These are phyloP conservation scores for Lacanobia oleracea DNA, from an alignment of 2,888 invertebrate genomes.

Conservation along the genomic window DNA sequence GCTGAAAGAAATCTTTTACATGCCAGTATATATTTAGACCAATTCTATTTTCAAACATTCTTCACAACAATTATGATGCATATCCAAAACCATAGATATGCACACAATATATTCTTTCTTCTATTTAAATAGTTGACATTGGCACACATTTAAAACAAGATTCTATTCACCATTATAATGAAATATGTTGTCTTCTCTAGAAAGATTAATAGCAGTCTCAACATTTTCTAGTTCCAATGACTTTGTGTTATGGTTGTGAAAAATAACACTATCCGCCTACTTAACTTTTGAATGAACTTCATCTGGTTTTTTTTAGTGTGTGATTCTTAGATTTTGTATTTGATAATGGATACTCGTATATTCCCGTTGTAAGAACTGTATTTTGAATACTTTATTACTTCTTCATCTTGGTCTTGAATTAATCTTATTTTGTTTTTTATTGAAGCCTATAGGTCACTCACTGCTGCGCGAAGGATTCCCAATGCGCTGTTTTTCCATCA, in stretches of 20 bases:
- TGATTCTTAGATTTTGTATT: slow-evolving; percentile 29
- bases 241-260: slow-evolving; percentile 66
- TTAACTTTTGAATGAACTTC: slow-evolving; percentile 64
- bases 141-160: slow-evolving; percentile 77
- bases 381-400: slow-evolving; percentile 1
- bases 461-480: not conserved
- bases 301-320: slow-evolving; percentile 35
- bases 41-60: slow-evolving; percentile 22
- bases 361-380: not conserved
- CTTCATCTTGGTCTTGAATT: not conserved
- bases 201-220: slow-evolving; percentile 75
- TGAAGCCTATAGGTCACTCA: too few species aligned
- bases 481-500: not conserved
- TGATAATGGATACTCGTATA: slow-evolving; percentile 3
- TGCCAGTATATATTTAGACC: not conserved
- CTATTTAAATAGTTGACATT: slow-evolving; percentile 76
- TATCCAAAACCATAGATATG: slow-evolving; percentile 33
- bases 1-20: not conserved
- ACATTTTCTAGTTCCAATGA: slow-evolving; percentile 61
- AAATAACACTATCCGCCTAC: slow-evolving; percentile 66
- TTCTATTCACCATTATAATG: slow-evolving; percentile 71
- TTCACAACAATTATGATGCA: slow-evolving; percentile 39
- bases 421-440: not conserved
- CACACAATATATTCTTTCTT: slow-evolving; percentile 65
- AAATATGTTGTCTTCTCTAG: slow-evolving; percentile 73